Base-by-base conservation (phyloP, 1,140 invertebrate species). In the Drosophila serrata region DNA sequence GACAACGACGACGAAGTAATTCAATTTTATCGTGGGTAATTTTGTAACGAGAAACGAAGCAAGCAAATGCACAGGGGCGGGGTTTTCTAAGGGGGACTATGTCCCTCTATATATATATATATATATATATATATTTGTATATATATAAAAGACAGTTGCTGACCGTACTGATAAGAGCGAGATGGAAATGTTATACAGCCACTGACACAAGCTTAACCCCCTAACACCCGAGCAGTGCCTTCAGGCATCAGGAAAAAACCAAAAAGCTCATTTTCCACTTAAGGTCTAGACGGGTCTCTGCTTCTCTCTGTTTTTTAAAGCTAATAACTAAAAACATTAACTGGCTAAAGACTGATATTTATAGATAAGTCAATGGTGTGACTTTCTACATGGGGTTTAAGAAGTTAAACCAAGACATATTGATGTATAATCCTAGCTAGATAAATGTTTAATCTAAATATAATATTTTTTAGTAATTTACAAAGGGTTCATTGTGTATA, bases 21-120 rank as follows among this genome's bases (percentile, higher is more conserved):
- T 91, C 90, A 91, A 91, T 91, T 91, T 91, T 91, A 91, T 91
- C 88, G 88, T 91, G 88, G 90, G 90, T 91, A 91, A 91, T 91
- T 91, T 91, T 91, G 84, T 88, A 88, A 88, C 84, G 84, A 88
- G 79, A 88, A 88, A 84, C 84, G 82, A 87, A 88, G 76, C 76
- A 82, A 82, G 80, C 82, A 67, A 87, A 75, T 70, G 64, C 72
- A 67, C 35, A 75, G 67, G 65, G 81, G 43, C 19, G 55, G 62
- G 70, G 62, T 35, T 56, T 56, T 40, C 31, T 27, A 27, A 59
- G 29, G 27, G 35, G 33, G 29, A 13, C 22, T 24, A 24, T 9
- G 13, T 13, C 13, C 3, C 22, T 46, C 3, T 46, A 46, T 46
- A 46, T n/a, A 24, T 13, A 24, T 9, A 45, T 13, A 24, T 4